These are phyloP conservation scores for Latrodectus hesperus DNA, from an alignment of 2,888 invertebrate species.

Conservation along the genomic window DNA sequence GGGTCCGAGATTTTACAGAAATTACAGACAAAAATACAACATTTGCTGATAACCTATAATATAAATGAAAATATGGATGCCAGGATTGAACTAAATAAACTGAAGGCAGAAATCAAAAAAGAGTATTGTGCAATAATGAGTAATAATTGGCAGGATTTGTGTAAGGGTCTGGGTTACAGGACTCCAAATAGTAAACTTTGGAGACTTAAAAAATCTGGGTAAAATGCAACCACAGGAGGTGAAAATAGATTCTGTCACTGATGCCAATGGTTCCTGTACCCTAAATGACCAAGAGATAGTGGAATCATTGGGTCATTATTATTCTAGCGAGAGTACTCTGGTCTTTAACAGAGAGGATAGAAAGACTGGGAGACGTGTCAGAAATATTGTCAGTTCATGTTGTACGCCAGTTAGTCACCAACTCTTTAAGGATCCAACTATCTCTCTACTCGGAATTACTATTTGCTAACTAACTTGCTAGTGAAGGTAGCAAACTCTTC, in stretches of 20 bases:
- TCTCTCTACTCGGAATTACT: neutral
- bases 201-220: neutral
- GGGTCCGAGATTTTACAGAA: constrained; percentile 7
- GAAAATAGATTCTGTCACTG: constrained; percentile 2
- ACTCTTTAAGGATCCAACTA: too few species aligned
- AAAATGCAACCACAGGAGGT: constrained; percentile 3
- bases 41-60: neutral
- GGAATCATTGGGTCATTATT: neutral
- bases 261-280: neutral
- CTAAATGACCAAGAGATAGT: constrained; percentile 13
- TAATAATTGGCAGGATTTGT: neutral
- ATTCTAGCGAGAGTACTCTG: constrained; percentile 10
- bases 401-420: neutral
- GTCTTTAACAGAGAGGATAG: constrained; percentile 6
- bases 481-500: too few species aligned
- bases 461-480: neutral
- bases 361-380: neutral
- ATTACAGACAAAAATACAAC: neutral
- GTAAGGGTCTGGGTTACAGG: neutral
- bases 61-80: constrained; percentile 4
- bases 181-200: constrained; percentile 19
- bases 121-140: neutral
- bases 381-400: neutral
- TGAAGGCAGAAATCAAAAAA: neutral
- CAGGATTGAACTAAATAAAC: neutral